Base-by-base conservation (phyloP, 2,888 invertebrate species). In the Napeogenes sylphis region DNA sequence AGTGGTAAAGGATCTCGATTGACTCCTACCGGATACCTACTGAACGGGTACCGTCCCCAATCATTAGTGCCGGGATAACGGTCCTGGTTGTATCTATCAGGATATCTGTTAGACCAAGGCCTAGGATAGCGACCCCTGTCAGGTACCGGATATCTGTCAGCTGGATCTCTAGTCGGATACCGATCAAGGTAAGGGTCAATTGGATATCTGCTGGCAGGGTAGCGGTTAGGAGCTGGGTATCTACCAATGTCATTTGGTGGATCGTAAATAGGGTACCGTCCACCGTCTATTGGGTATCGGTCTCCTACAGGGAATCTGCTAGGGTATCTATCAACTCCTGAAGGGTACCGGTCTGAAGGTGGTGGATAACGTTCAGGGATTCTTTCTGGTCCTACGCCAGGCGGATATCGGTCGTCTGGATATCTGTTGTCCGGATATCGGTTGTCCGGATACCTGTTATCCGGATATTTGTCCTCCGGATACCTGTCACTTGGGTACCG, bases 31-130 rank as follows among this genome's bases (percentile, higher is more conserved):
- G 90, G 89, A 72, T 90, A 90, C 67, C 85, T 79, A 66, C 82
- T 82, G 73, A 73, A 83, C 55, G 91, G 91, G 73, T 91, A 92
- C 70, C 91, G 84, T 61, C 86, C 89, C 74, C 83, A 84, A 67
- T 84, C 85, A 59, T 77, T 79, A 56, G 85, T 79, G 68, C 81
- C 74, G 74, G 81, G 67, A 68, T 82, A 89, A 33, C 86, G 81
- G 75, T 91, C 90, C 80, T 87, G 86, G 75, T 88, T 85, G 79
- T 85, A 91, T 68, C 91, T 85, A 64, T 92, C 92, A 71, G 88
- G 87, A 82, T 90, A 84, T 62, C 90, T 85, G 71, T 76, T 85
- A 56, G 78, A 73, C 64, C 89, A 78, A 14, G 76, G 71, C 12
- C 72, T 67, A 30, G 74, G 72, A 75, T 81, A 89, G 54, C 87